phyloP scores from a whole-genome alignment of 2,797 vertebrate species.

The Sternotherus odoratus region DNA sequence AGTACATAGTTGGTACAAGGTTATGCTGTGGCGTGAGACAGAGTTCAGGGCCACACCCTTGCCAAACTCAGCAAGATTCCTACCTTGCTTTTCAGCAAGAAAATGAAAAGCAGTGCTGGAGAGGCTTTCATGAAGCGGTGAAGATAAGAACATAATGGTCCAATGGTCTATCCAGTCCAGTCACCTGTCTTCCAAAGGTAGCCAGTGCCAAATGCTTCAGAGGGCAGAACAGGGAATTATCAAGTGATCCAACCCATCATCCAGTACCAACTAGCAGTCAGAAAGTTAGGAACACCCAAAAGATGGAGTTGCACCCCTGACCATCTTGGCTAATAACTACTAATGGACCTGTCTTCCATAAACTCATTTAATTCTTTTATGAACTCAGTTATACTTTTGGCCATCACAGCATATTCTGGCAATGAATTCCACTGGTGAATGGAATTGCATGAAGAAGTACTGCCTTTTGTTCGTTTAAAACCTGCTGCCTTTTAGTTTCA shows the following conservation, averaged over 20 bases:
- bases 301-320: neutral
- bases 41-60: neutral
- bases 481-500: neutral
- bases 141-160: neutral
- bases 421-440: neutral
- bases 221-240: neutral
- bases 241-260: neutral
- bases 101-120: neutral
- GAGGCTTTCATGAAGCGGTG: neutral
- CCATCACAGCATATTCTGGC: neutral
- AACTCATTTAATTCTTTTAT: neutral
- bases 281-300: neutral
- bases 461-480: neutral
- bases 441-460: neutral
- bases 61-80: neutral
- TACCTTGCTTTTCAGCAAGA: neutral
- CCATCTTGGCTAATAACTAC: neutral
- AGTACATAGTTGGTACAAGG: neutral
- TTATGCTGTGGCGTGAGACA: rapidly evolving
- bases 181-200: neutral
- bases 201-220: neutral
- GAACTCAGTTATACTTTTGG: neutral
- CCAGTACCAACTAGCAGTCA: neutral
- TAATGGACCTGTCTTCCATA: neutral
- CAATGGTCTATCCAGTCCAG: neutral